Base-by-base conservation (phyloP, 2,888 invertebrate genomes). In the Eumerus sabulonum region DNA sequence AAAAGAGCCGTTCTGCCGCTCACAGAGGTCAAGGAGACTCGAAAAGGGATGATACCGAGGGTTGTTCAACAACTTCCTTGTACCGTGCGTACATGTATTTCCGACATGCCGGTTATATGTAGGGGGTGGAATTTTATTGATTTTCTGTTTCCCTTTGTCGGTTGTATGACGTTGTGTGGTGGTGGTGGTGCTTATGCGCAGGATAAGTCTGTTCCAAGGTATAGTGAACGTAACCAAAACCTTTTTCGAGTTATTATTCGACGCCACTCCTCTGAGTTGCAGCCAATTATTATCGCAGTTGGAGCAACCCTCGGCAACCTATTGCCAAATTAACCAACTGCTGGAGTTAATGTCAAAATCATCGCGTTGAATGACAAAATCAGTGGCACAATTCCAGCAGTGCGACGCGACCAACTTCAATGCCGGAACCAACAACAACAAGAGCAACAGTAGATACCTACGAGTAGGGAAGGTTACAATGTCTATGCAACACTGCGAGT, bases 271-370 rank as follows among this genome's bases (percentile, higher is more conserved):
- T 79, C 40, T 51, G 54, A n/a, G 42, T 48, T 27, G 54, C 54
- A 68, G 44, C 50, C 71, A 76, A 77, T 79, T 74, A 74, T 68
- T 68, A 60, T 50, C 13, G 54, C 73, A 47, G 64, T 68, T 27
- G 27, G 67, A 50, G 74, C 68, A 68, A 74, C 79, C 68, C 53
- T 74, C 50, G n/a, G n/a, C 79, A 79, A 79, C 79, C 74, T 79
- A 74, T 79, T 79, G 74, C 79, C 79, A 79, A 79, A 79, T 79
- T 79, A 79, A 79, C 79, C 59, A 60, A 60, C 79, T 79, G n/a
- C 27, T 7, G 27, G 7, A 27, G 27, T 27, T 79, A 79, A 79
- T 79, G 79, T 79, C 79, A 79, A 79, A 79, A 79, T 70, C 79
- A 79, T 79, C 79, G 73, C 18, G 64, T 64, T 51, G 40, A 12